These are phyloP conservation scores for Rhinichthys osculus DNA, from an alignment of 2,797 vertebrate genomes.

Conservation along the genomic window DNA sequence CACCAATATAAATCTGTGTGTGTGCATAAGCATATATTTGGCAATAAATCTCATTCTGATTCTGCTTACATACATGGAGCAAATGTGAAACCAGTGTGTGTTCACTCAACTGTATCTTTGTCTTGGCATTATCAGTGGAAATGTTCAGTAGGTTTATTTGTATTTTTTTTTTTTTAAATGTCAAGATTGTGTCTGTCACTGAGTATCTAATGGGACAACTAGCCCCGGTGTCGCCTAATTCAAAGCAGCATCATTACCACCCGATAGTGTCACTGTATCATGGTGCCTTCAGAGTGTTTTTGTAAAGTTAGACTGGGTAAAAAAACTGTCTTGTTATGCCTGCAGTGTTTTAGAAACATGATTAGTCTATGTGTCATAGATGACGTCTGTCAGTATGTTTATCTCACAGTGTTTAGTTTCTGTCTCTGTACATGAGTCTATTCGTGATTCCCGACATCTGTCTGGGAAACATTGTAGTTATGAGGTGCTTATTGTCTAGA, in stretches of 20 bases:
- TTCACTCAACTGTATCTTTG: too few relatives aligned
- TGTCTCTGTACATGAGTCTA: not conserved
- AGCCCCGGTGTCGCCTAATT: not conserved
- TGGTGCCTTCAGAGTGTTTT: not conserved
- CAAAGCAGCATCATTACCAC: too few relatives aligned
- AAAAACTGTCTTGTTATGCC: not conserved
- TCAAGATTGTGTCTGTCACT: not conserved
- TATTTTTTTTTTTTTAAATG: not conserved
- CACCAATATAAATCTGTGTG: too few relatives aligned
- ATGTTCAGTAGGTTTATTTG: too few relatives aligned
- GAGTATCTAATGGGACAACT: not conserved
- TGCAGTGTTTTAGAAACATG: conserved; percentile 15
- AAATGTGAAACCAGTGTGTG: not conserved
- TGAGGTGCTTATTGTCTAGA: conserved; percentile 1
- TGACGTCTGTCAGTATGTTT: conserved; percentile 5
- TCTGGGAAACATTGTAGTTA: not conserved
- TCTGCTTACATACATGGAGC: not conserved
- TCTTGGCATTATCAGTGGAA: not conserved
- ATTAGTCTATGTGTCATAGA: not conserved
- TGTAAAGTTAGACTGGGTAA: not conserved
- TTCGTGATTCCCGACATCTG: not conserved
- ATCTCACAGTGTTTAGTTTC: conserved; percentile 4
- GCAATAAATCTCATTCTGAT: not conserved
- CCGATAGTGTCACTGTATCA: not conserved
- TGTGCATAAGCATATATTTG: not conserved